phyloP scores from a whole-genome alignment of 2,113 vertebrate genomes.

The Myrmophylax atrothorax region DNA sequence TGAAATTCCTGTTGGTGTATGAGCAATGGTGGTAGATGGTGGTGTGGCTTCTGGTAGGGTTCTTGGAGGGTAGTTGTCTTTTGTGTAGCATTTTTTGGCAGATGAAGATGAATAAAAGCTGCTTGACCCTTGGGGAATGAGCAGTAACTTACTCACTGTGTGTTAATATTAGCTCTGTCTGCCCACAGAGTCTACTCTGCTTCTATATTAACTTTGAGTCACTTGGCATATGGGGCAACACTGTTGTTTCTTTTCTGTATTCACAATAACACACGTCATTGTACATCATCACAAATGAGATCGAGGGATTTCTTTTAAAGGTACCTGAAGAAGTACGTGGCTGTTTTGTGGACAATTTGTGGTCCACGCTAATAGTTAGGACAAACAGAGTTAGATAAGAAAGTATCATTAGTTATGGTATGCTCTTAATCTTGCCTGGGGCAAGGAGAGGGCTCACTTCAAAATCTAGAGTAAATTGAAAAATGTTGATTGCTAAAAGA shows the following conservation, averaged over 20 bases:
- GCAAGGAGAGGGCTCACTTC: background rate
- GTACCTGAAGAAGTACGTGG: background rate
- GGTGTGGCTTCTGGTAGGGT: background rate
- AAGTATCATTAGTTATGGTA: background rate
- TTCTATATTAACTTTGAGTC: background rate
- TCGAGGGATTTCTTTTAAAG: background rate
- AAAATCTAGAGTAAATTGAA: background rate
- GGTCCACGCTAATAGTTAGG: background rate
- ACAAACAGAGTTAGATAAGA: background rate
- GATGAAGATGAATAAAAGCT: background rate
- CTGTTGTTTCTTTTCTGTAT: background rate
- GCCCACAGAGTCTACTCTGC: background rate
- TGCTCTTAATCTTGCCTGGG: background rate
- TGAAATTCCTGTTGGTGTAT: background rate
- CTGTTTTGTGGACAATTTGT: background rate
- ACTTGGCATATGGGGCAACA: background rate
- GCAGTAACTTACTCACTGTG: background rate
- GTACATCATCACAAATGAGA: background rate
- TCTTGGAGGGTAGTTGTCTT: background rate
- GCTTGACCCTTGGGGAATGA: background rate
- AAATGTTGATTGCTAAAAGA: background rate
- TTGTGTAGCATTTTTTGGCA: slow-evolving; percentile 8
- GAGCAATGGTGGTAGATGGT: background rate
- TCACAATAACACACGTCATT: background rate
- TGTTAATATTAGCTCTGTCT: background rate